Percentiles rank a stretch among this genome's conserved stretches.
These are phyloP conservation scores for Australoheros facetus DNA, from an alignment of 2,797 vertebrate species.

Conservation along the genomic window DNA sequence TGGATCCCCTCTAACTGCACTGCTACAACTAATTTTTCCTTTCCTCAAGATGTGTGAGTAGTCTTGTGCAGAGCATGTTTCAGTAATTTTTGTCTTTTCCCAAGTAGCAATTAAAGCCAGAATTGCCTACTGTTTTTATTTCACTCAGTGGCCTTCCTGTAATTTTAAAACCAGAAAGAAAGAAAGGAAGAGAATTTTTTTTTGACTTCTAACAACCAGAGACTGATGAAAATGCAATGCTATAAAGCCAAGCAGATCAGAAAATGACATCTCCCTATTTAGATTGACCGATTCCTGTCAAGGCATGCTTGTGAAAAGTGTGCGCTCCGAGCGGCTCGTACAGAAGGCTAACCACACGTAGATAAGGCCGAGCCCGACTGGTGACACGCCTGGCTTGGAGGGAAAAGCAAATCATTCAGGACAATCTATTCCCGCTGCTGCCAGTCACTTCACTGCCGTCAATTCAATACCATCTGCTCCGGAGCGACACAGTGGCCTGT, in stretches of 20 bases:
- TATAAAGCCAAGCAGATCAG: conserved; percentile 59
- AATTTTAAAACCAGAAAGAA: not conserved
- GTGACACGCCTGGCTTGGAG: conserved; percentile 58
- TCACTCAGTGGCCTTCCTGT: not conserved
- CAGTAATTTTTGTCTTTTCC: not conserved
- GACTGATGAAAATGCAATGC: conserved; percentile 39
- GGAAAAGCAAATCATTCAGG: conserved; percentile 69
- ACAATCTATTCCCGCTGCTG: conserved; percentile 70
- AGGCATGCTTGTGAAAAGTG: conserved; percentile 32
- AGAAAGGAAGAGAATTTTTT: not conserved
- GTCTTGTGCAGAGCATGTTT: not conserved
- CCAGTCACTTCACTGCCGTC: conserved; percentile 62
- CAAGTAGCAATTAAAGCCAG: not conserved
- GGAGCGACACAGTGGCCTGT: conserved; percentile 47
- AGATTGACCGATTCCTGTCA: conserved; percentile 66
- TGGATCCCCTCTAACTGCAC: not conserved
- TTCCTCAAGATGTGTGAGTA: not conserved
- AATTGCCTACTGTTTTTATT: conserved; percentile 2
- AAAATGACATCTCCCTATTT: conserved; percentile 78
- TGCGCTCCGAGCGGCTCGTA: conserved; percentile 27
- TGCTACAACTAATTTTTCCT: not conserved
- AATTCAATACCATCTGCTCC: conserved; percentile 47
- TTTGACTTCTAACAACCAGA: not conserved
- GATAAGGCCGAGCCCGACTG: conserved; percentile 60
- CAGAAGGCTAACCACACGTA: conserved; percentile 58